A percentile compares a stretch with the other conserved stretches of the same genome.
Evolutionary conservation across 2,113 vertebrate species (phyloP).

Genomic region (Gambusia affinis): DNA sequence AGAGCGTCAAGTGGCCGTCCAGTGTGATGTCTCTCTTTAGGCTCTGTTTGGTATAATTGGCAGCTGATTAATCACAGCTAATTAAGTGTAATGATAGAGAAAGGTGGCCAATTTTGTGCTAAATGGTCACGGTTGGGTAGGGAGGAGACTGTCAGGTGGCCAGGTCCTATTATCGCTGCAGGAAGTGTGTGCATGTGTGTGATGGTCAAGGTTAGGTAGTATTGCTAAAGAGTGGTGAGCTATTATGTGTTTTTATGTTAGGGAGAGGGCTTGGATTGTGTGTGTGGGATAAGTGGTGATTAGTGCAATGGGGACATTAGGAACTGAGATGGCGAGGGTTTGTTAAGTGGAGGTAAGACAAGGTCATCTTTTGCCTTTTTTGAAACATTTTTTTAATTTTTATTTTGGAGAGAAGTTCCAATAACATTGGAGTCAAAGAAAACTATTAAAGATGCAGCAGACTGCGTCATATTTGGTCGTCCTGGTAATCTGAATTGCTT

Average conservation of each 20-base stretch:
- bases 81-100: slow-evolving; percentile 84
- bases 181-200: slow-evolving; percentile 38
- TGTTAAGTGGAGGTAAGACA: slow-evolving; percentile 63
- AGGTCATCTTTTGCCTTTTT: slow-evolving; percentile 24
- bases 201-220: slow-evolving; percentile 78
- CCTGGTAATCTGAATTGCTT: slow-evolving; percentile 86
- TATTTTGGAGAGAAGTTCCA: slow-evolving; percentile 18
- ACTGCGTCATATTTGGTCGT: slow-evolving; percentile 19
- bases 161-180: slow-evolving; percentile 58
- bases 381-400: slow-evolving; percentile 14
- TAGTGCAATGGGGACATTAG: slow-evolving; percentile 71
- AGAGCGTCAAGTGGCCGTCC: slow-evolving; percentile 69
- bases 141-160: slow-evolving; percentile 72
- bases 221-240: slow-evolving; percentile 68
- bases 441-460: slow-evolving; percentile 5
- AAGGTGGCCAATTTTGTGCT: slow-evolving; percentile 78
- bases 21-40: slow-evolving; percentile 75
- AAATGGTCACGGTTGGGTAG: slow-evolving; percentile 72
- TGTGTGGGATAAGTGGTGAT: slow-evolving; percentile 67
- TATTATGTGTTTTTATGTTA: slow-evolving; percentile 69
- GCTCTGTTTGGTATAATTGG: slow-evolving; percentile 83
- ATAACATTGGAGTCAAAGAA: slow-evolving; percentile 17
- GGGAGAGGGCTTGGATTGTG: slow-evolving; percentile 32
- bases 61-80: slow-evolving; percentile 83
- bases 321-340: slow-evolving; percentile 69